These are phyloP conservation scores for Tachypleus tridentatus DNA, from an alignment of 1,140 invertebrate species.

Conservation along the genomic window DNA sequence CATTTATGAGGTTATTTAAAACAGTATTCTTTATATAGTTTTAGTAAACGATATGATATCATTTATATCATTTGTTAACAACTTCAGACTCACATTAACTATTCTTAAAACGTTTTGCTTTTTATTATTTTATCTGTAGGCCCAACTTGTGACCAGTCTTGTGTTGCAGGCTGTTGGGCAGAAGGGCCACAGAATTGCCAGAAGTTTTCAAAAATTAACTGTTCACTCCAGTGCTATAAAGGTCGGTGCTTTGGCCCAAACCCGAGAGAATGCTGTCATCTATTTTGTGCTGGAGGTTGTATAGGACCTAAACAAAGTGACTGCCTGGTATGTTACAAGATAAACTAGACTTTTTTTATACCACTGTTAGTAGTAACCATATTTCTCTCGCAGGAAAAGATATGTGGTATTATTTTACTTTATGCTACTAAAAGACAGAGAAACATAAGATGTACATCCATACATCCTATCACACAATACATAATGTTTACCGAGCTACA, in stretches of 20 bases:
- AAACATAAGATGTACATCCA: too few relatives aligned
- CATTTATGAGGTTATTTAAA: too few relatives aligned
- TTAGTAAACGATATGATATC: too few relatives aligned
- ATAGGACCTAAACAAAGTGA: constrained; percentile 83
- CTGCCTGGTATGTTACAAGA: constrained; percentile 50
- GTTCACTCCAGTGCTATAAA: constrained; percentile 82
- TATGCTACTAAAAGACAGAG: constrained; percentile 3
- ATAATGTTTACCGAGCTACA: too few relatives aligned
- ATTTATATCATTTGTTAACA: too few relatives aligned
- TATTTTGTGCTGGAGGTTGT: constrained; percentile 93
- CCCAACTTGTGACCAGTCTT: constrained; percentile 61
- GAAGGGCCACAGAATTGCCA: constrained; percentile 87
- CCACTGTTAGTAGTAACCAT: too few relatives aligned
- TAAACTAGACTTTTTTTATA: too few relatives aligned
- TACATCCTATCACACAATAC: too few relatives aligned
- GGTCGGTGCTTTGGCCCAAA: constrained; percentile 83
- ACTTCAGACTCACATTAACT: neutral
- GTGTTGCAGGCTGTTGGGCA: constrained; percentile 77
- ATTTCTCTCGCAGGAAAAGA: constrained; percentile 9
- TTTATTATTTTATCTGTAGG: constrained; percentile 14
- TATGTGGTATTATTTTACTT: too few relatives aligned
- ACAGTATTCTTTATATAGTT: too few relatives aligned
- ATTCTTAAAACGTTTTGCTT: neutral
- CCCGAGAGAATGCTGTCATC: constrained; percentile 86
- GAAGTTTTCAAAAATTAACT: constrained; percentile 85